Percentiles rank a stretch among this genome's conserved stretches.
phyloP scores from a whole-genome alignment of 1,140 invertebrate species.

The Drosophila novamexicana region DNA sequence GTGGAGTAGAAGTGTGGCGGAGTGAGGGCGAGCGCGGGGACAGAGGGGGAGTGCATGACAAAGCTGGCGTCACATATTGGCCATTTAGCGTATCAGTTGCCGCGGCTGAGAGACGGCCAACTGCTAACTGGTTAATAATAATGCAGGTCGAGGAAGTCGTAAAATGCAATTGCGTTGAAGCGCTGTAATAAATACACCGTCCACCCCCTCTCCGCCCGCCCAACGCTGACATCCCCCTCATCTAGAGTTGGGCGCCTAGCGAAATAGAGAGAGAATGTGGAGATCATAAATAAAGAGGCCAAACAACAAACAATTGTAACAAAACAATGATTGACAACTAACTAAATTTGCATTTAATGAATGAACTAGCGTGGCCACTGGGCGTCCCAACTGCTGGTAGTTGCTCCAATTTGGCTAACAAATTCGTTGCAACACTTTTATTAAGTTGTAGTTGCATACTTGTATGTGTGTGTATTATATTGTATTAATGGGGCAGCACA shows the following conservation, averaged over 20 bases:
- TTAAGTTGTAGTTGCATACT: not conserved
- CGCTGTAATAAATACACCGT: conserved; percentile 48
- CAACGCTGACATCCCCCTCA: not conserved
- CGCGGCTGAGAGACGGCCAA: conserved; percentile 26
- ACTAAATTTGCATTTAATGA: conserved; percentile 53
- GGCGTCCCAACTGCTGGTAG: conserved; percentile 3
- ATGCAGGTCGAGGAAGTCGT: conserved; percentile 58
- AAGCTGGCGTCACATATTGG: conserved; percentile 53
- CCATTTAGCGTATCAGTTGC: conserved; percentile 53
- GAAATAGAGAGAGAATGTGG: conserved; percentile 27
- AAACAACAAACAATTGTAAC: conserved; percentile 33
- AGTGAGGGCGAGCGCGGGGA: not conserved
- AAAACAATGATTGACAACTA: conserved; percentile 45
- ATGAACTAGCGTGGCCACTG: conserved; percentile 19
- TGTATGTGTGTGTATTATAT: not conserved
- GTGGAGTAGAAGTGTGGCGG: conserved; percentile 5
- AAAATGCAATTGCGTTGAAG: conserved; percentile 61
- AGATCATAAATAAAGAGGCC: conserved; percentile 27
- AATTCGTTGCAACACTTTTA: conserved; percentile 20
- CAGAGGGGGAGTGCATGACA: conserved; percentile 27
- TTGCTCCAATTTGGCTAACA: conserved; percentile 28
- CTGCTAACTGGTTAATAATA: conserved; percentile 55
- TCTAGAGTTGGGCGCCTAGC: not conserved
- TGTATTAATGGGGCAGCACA: not conserved
- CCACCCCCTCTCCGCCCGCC: not conserved